Percentiles rank a stretch among this genome's conserved stretches.
Conservation (phyloP, 1,140 invertebrate species). For the Papilio xuthus region DNA sequence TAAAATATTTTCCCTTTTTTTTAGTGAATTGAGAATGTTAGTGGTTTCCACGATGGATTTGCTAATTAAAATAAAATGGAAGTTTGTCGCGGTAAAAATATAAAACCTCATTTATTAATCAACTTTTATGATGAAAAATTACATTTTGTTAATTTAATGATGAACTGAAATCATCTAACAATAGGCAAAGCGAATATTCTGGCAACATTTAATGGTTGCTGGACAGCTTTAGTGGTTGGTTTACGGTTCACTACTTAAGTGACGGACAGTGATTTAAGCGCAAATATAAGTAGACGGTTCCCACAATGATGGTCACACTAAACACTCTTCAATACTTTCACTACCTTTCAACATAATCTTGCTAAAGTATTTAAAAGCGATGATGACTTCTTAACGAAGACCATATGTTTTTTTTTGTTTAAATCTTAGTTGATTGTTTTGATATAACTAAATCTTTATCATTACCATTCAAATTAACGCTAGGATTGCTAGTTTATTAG, state of each 20-base stretch:
- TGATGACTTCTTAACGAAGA: neutral
- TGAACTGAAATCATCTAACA: neutral
- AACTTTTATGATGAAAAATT: neutral
- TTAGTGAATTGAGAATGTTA: neutral
- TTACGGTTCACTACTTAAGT: slow-evolving; percentile 55
- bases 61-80: neutral
- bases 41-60: neutral
- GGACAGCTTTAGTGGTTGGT: slow-evolving; percentile 48
- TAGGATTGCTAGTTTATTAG: no score
- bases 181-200: neutral
- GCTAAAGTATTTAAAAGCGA: slow-evolving; percentile 17
- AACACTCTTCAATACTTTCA: slow-evolving; percentile 36
- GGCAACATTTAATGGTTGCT: slow-evolving; percentile 12
- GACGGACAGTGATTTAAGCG: slow-evolving; percentile 51
- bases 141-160: neutral
- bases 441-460: no score
- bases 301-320: slow-evolving; percentile 41
- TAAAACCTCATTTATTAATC: neutral
- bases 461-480: no score
- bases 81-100: neutral
- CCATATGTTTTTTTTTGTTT: neutral
- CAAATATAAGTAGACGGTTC: slow-evolving; percentile 46
- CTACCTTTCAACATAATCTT: slow-evolving; percentile 30
- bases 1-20: neutral
- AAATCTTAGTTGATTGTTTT: no score